Percentiles rank a stretch among this genome's conserved stretches.
phyloP scores from a whole-genome alignment of 2,113 vertebrate species.

The Lepisosteus osseus region DNA sequence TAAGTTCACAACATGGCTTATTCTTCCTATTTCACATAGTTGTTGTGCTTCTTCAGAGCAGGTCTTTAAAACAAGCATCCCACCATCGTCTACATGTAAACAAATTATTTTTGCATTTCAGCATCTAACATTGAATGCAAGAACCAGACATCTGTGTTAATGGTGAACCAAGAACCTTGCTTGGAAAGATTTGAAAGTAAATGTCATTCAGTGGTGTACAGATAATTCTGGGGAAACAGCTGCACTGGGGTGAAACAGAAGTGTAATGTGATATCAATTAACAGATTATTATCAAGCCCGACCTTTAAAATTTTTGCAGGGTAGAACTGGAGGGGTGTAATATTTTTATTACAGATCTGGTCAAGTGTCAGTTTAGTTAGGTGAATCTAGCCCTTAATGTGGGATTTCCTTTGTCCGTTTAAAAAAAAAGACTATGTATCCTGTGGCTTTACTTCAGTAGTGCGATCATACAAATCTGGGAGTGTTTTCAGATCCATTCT shows the following conservation, averaged over 20 bases:
- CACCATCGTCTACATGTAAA: no score
- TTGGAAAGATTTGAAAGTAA: neutral
- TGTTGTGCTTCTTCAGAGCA: no score
- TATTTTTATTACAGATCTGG: conserved; percentile 6
- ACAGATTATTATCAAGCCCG: conserved; percentile 18
- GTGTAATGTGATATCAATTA: conserved; percentile 32
- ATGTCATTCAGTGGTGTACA: neutral
- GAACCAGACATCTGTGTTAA: no score
- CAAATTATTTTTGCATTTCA: no score
- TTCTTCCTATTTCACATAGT: no score
- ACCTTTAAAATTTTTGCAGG: conserved; percentile 2
- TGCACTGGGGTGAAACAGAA: conserved; percentile 8
- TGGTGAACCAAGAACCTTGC: neutral
- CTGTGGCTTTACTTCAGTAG: neutral
- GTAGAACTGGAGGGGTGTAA: neutral
- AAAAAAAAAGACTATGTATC: neutral
- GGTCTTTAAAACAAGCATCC: no score
- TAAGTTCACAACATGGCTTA: no score
- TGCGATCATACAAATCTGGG: neutral
- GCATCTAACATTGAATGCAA: no score
- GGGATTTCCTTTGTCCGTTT: neutral
- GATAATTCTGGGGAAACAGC: conserved; percentile 10
- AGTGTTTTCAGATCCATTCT: neutral
- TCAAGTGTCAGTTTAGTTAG: neutral
- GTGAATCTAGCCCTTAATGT: neutral